A percentile compares a stretch with the other conserved stretches of the same genome.
Conservation (phyloP, 2,113 vertebrate genomes). For the Ibidorhyncha struthersii region DNA sequence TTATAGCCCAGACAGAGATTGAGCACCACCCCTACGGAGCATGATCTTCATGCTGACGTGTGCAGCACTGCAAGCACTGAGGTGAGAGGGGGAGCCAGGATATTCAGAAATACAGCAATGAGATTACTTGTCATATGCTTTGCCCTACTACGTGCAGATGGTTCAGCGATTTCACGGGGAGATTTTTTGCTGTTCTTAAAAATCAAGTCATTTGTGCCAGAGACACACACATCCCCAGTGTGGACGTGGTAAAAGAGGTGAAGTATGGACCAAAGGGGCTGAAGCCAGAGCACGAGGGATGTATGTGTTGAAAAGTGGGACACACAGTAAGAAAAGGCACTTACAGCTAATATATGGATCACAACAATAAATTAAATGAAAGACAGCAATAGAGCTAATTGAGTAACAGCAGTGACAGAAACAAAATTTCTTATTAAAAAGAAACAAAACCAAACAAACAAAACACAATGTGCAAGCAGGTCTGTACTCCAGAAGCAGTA, state of each 20-base stretch:
- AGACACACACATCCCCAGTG: fast-evolving
- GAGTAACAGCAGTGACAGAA: neutral
- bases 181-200: neutral
- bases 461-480: too few relatives aligned
- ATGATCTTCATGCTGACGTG: neutral
- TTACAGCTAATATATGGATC: neutral
- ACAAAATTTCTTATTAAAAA: neutral
- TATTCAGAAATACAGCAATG: neutral
- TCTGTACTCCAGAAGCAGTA: neutral
- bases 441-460: too few relatives aligned
- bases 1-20: neutral
- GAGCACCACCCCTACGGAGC: neutral
- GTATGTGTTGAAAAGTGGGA: neutral
- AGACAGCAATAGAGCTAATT: neutral
- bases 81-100: neutral
- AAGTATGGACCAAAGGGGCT: neutral
- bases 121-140: neutral
- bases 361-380: neutral
- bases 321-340: neutral
- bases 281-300: neutral
- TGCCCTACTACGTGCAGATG: neutral
- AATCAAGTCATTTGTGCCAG: neutral
- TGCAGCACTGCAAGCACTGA: neutral
- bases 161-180: neutral
- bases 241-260: neutral